A percentile compares a stretch with the other conserved stretches of the same genome.
These are phyloP conservation scores for Paraescarpia echinospica DNA, from an alignment of 1,140 invertebrate genomes.

Conservation along the genomic window DNA sequence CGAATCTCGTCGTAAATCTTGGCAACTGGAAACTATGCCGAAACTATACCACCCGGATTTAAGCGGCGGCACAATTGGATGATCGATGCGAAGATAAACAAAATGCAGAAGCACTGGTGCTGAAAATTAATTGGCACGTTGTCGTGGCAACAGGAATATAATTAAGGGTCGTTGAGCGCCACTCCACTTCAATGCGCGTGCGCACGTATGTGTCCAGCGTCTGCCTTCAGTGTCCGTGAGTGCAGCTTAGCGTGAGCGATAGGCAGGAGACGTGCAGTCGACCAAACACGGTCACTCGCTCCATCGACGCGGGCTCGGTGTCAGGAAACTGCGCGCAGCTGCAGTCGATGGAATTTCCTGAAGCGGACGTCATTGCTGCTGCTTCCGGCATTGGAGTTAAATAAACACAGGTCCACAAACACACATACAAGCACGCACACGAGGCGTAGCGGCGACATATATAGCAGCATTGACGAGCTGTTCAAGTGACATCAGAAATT, in stretches of 20 bases:
- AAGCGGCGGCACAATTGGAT: background rate
- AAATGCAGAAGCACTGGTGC: background rate
- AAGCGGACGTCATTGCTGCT: background rate
- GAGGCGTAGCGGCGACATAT: background rate
- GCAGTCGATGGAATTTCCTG: background rate
- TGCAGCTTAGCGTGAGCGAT: background rate
- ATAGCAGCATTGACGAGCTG: background rate
- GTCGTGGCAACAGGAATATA: background rate
- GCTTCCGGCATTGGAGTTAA: background rate
- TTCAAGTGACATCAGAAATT: background rate
- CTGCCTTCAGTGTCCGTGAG: background rate
- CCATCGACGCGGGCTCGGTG: background rate
- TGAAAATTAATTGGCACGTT: slow-evolving; percentile 6
- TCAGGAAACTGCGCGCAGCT: background rate
- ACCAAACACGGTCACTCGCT: background rate
- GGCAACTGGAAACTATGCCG: background rate
- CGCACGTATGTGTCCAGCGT: background rate
- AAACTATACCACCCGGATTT: background rate
- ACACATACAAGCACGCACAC: background rate
- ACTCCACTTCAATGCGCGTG: background rate
- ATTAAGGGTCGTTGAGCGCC: background rate
- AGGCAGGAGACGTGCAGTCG: background rate
- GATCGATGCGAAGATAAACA: background rate
- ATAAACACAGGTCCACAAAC: background rate
- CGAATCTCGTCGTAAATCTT: background rate